Evolutionary conservation across 92 coral and sea anemone species (phyloP), one percentile per base, ranked within the genome.

Genomic region (Zoanthus gigantus): DNA sequence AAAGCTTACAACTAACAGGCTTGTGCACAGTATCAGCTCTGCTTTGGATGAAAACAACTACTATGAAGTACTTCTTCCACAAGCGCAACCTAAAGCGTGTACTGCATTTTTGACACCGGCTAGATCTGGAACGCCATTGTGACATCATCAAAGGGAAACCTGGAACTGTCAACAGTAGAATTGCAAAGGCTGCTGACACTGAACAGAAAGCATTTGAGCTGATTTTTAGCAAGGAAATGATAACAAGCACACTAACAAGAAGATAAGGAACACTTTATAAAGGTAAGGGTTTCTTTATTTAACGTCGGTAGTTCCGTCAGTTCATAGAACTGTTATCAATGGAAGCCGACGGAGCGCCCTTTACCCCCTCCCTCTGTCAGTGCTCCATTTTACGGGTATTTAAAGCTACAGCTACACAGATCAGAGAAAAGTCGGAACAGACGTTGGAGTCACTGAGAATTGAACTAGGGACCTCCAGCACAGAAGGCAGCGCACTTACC

Each of bases 121-220:
- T 0, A 74, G 57, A 74, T 44, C 78, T 44, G 57, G 78, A 15
- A 6, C 56, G 77, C 52, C n/a, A 16, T 17, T 72, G 53, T 72
- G 77, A 72, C 10, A 15, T 72, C 18, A 72, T 72, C 77, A 72
- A 72, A 42, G 77, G 77, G 53, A 72, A 72, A 6, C 77, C 53
- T 32, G 77, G 77, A 34, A 72, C 54, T 37, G 54, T 72, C 54
- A 72, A 42, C 52, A 37, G 52, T 44, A 37, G 53, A 72, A 72
- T 37, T 37, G 77, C 77, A 11, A 72, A 72, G 28, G 77, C 42
- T 37, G 53, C 77, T 13, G 77, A 72, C 53, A 37, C 54, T 42
- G 45, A 54, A 53, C 29, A 28, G 9, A 77, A 54, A 23, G 82
- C 82, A 78, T 78, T 78, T 78, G 71, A 78, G 44, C 83, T 63